Conservation (phyloP, 1,140 invertebrate species). For the Drosophila sp. region DNA sequence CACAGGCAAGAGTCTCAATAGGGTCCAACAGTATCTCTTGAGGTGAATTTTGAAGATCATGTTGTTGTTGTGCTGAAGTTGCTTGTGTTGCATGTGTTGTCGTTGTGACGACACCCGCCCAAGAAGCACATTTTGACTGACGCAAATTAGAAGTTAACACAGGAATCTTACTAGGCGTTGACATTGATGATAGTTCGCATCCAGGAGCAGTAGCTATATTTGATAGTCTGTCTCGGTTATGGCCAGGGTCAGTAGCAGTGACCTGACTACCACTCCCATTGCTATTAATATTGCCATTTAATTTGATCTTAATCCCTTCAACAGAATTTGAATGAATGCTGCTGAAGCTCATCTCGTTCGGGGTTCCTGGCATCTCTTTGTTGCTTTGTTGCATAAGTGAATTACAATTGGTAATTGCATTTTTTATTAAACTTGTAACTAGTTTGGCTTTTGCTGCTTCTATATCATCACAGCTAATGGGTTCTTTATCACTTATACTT, state of each 20-base stretch:
- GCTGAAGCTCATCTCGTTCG: slow-evolving; percentile 16
- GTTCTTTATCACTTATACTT: slow-evolving; percentile 28
- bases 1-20: slow-evolving; percentile 24
- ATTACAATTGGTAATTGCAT: slow-evolving; percentile 14
- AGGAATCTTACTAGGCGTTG: slow-evolving; percentile 77
- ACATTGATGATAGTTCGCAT: slow-evolving; percentile 28
- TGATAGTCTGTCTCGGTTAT: slow-evolving; percentile 49
- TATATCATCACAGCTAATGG: slow-evolving; percentile 55
- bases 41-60: slow-evolving; percentile 20
- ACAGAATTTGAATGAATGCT: slow-evolving; percentile 18
- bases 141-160: slow-evolving; percentile 64
- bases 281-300: slow-evolving; percentile 39
- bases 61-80: slow-evolving; percentile 9
- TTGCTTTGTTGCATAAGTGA: neutral
- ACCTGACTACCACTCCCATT: slow-evolving; percentile 7
- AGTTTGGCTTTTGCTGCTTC: slow-evolving; percentile 12
- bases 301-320: slow-evolving; percentile 21
- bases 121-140: slow-evolving; percentile 86
- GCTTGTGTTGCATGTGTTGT: slow-evolving; percentile 16
- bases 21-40: slow-evolving; percentile 30
- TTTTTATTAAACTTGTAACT: slow-evolving; percentile 12
- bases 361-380: slow-evolving; percentile 22
- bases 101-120: slow-evolving; percentile 85
- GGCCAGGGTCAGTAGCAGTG: slow-evolving; percentile 30
- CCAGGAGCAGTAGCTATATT: slow-evolving; percentile 34